These are phyloP conservation scores for Patella depressa DNA, from an alignment of 2,888 invertebrate species.

Conservation along the genomic window DNA sequence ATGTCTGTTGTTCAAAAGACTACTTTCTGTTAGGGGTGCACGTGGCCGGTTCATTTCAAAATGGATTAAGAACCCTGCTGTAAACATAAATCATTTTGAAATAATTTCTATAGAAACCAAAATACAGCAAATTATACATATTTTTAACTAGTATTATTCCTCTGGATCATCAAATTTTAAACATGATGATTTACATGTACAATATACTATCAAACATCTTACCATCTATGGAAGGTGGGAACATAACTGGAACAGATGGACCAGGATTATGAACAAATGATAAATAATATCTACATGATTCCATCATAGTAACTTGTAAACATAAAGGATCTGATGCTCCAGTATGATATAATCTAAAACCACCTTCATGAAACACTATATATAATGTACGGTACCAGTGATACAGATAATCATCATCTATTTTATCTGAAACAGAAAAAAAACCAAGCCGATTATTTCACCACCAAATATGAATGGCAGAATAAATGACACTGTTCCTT, in stretches of 20 bases:
- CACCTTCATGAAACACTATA: slow-evolving; percentile 59
- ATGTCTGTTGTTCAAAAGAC: too few relatives aligned
- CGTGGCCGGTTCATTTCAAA: too few relatives aligned
- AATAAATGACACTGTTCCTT: too few relatives aligned
- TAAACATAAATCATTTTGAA: too few relatives aligned
- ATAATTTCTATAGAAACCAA: too few relatives aligned
- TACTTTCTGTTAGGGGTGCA: too few relatives aligned
- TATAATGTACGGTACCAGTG: slow-evolving; percentile 63
- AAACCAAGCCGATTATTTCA: background rate
- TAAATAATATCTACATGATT: slow-evolving; percentile 65
- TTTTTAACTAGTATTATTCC: too few relatives aligned
- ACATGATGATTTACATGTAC: too few relatives aligned
- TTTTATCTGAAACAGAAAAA: slow-evolving; percentile 48
- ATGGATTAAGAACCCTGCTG: too few relatives aligned
- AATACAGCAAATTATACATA: too few relatives aligned
- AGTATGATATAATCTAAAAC: slow-evolving; percentile 64
- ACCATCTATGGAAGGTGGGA: slow-evolving; percentile 63
- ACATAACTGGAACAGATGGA: slow-evolving; percentile 55
- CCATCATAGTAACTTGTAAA: slow-evolving; percentile 69
- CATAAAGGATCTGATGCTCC: slow-evolving; percentile 62
- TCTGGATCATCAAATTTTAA: too few relatives aligned
- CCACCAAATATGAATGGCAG: too few relatives aligned
- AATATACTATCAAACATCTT: slow-evolving; percentile 21
- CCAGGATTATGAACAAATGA: slow-evolving; percentile 63
- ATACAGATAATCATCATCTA: slow-evolving; percentile 59